Conservation (phyloP, 2,888 invertebrate species). For the Drosophila acutilabella region DNA sequence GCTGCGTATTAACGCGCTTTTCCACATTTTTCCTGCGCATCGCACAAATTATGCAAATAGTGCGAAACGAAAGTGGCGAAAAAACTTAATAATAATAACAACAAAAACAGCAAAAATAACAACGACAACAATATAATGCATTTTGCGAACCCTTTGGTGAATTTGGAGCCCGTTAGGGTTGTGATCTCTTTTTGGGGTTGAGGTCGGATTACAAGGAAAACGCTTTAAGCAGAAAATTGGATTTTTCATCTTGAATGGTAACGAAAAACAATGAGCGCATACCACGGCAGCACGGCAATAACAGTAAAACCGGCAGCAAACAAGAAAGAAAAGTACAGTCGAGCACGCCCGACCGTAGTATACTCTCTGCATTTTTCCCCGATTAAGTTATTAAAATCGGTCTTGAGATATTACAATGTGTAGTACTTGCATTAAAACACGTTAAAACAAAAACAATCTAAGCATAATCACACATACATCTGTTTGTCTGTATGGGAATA, state of each 20-base stretch:
- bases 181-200: conserved; percentile 27
- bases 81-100: conserved; percentile 41
- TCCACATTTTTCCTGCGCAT: conserved; percentile 40
- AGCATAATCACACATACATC: too few species aligned
- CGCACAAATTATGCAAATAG: conserved; percentile 59
- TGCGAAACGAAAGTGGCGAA: conserved; percentile 47
- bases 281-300: conserved; percentile 61
- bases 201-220: conserved; percentile 66
- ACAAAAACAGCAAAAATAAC: conserved; percentile 15
- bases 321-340: too few species aligned
- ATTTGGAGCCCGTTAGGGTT: conserved; percentile 15
- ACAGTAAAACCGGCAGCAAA: conserved; percentile 72
- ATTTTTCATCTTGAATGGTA: conserved; percentile 72
- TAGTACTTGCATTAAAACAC: too few species aligned
- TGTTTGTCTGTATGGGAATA: too few species aligned
- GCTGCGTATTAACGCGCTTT: conserved; percentile 56
- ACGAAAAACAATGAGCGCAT: conserved; percentile 69
- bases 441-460: too few species aligned
- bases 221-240: conserved; percentile 77
- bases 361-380: too few species aligned
- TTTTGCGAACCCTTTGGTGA: conserved; percentile 59
- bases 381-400: too few species aligned
- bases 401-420: too few species aligned
- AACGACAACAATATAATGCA: conserved; percentile 47
- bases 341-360: too few species aligned